Evolutionary conservation across 1,140 invertebrate genomes (phyloP), one percentile per base, ranked within the genome.

Genomic region (Neelides sp.): DNA sequence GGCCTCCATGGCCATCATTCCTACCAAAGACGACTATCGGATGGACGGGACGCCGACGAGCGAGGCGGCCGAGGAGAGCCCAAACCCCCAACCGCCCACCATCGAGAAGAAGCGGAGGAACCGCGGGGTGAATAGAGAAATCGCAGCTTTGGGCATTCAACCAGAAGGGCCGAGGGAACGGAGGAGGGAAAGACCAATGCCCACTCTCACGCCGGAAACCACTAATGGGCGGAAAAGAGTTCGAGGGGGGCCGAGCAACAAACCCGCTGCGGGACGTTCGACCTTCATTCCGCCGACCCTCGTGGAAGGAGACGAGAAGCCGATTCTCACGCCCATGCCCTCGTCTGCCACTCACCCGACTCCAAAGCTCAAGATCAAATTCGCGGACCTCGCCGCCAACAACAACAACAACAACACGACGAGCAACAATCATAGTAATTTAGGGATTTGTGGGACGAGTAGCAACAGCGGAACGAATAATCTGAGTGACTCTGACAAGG

Each of bases 311-410:
- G 42, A 4, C n/a, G n/a, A n/a, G 55, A 40, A 19, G 42, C 32
- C 3, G 43, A 46, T 19, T 17, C 7, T 32, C 28, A 19, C 19
- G 45, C 10, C 30, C 35, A 39, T 23, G 37, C 23, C 26, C 22
- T 48, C 41, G 19, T 52, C 58, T 28, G 56, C 54, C 5, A 55
- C 41, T 35, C 58, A 50, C 12, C 59, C 66, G 2, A 67, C 79
- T 3, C 84, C 83, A 0, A 88, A 86, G 65, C 64, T 88, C 8
- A 89, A 87, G 68, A 87, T 88, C 34, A 87, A 87, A 65, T 78
- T 88, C 30, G 82, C 4, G 7, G 74, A 72, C 5, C 72, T 52
- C 8, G 40, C 52, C 15, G 42, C 50, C 19, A 43, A 37, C 32
- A 53, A 52, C 30, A 47, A 43, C 17, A 62, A 59, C 15, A 36